Evolutionary conservation across 2,888 invertebrate genomes (phyloP).

Genomic region (Physocephala rufipes): DNA sequence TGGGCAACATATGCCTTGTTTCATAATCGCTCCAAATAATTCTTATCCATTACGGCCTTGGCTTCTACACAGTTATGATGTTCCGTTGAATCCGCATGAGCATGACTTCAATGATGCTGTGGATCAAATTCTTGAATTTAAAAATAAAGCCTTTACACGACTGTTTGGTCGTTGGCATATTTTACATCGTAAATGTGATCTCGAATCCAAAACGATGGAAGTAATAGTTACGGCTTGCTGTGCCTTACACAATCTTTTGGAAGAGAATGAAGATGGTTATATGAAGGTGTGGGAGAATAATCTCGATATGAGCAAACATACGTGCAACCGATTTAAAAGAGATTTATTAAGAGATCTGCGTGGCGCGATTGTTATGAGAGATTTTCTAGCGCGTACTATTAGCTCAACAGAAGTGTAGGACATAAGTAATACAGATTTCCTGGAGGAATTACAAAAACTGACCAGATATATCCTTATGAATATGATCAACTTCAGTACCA

Average conservation of each 20-base stretch:
- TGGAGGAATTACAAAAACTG: not conserved
- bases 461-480: no score
- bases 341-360: conserved; percentile 16
- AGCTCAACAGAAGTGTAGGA: conserved; percentile 54
- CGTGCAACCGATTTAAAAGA: not conserved
- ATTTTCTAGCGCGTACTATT: conserved; percentile 56
- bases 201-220: conserved; percentile 59
- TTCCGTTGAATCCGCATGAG: conserved; percentile 56
- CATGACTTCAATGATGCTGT: conserved; percentile 60
- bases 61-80: conserved; percentile 57
- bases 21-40: conserved; percentile 54
- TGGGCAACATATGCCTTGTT: conserved; percentile 50
- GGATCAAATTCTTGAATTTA: conserved; percentile 56
- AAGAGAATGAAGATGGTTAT: conserved; percentile 56
- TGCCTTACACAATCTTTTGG: conserved; percentile 60
- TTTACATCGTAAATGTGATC: conserved; percentile 55
- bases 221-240: conserved; percentile 60
- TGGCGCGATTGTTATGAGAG: conserved; percentile 47
- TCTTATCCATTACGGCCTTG: conserved; percentile 59
- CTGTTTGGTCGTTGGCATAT: conserved; percentile 62
- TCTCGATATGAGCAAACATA: conserved; percentile 42
- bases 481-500: no score
- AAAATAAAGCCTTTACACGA: conserved; percentile 58
- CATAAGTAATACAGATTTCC: not conserved
- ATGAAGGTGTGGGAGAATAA: conserved; percentile 56